A percentile compares a stretch with the other conserved stretches of the same genome.
These are phyloP conservation scores for Lucilia cuprina DNA, from an alignment of 1,140 invertebrate species.

Conservation along the genomic window DNA sequence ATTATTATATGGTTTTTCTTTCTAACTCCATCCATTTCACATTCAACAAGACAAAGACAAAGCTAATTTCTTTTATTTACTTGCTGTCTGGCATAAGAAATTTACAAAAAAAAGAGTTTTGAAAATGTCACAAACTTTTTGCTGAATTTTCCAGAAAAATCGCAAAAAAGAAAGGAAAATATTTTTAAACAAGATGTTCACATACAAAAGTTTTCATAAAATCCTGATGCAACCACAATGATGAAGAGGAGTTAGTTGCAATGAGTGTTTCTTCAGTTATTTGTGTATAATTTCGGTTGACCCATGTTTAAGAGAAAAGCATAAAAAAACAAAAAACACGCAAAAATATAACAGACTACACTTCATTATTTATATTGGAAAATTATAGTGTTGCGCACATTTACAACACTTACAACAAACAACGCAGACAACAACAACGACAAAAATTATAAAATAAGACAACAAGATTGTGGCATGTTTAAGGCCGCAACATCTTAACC, in stretches of 20 bases:
- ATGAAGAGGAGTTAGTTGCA: neutral
- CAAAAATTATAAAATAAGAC: neutral
- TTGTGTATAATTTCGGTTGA: neutral
- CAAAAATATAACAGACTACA: conserved; percentile 17
- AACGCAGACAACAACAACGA: neutral
- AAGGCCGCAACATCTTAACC: conserved; percentile 16
- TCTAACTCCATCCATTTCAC: neutral
- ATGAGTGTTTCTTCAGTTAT: neutral
- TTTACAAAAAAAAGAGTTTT: neutral
- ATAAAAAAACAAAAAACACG: neutral
- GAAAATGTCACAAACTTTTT: neutral
- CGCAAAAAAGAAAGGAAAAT: neutral
- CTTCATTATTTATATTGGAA: conserved; percentile 38
- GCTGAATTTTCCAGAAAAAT: neutral
- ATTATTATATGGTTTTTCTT: neutral
- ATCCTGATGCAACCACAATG: neutral
- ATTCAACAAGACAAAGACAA: neutral
- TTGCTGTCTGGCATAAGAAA: neutral
- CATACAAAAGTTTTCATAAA: neutral
- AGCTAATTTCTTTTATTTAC: neutral
- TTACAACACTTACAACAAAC: neutral
- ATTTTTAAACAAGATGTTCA: neutral
- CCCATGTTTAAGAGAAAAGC: neutral
- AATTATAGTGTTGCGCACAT: conserved; percentile 24
- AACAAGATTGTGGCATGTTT: conserved; percentile 17